Percentiles rank a stretch among this genome's conserved stretches.
Evolutionary conservation across 2,113 vertebrate species (phyloP).

Genomic region (Phycodurus eques): DNA sequence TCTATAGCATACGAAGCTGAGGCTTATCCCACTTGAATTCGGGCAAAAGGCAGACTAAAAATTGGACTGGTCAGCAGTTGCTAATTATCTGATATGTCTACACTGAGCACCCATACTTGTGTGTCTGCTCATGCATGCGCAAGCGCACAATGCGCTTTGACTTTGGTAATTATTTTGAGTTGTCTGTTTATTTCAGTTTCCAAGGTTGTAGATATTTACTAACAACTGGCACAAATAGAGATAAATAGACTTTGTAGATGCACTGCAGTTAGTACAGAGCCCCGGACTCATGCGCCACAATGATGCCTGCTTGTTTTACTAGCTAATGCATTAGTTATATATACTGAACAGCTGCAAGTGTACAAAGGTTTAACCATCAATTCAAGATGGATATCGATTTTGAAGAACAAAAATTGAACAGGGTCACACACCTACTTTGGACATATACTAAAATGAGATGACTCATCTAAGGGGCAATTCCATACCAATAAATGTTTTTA

Average conservation of each 20-base stretch:
- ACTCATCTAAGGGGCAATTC: too few species aligned
- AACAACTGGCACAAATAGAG: background rate
- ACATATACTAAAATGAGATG: background rate
- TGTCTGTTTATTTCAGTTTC: too few species aligned
- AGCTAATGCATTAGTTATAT: slow-evolving; percentile 1
- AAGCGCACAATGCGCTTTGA: too few species aligned
- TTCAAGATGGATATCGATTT: slow-evolving; percentile 1
- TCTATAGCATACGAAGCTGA: too few species aligned
- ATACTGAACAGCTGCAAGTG: background rate
- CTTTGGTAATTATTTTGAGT: too few species aligned
- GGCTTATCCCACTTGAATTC: too few species aligned
- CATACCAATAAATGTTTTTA: too few species aligned
- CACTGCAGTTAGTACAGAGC: background rate
- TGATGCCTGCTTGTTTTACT: background rate
- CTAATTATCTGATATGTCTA: too few species aligned
- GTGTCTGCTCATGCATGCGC: too few species aligned
- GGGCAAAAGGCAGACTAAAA: too few species aligned
- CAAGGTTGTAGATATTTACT: background rate
- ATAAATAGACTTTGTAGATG: background rate
- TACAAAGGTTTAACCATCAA: background rate
- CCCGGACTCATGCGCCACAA: background rate
- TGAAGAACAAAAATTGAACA: background rate
- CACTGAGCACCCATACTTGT: too few species aligned
- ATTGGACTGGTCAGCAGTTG: too few species aligned
- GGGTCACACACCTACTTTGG: background rate